These are phyloP conservation scores for Ceyx erithaca DNA, from an alignment of 2,797 vertebrate species.

Conservation along the genomic window DNA sequence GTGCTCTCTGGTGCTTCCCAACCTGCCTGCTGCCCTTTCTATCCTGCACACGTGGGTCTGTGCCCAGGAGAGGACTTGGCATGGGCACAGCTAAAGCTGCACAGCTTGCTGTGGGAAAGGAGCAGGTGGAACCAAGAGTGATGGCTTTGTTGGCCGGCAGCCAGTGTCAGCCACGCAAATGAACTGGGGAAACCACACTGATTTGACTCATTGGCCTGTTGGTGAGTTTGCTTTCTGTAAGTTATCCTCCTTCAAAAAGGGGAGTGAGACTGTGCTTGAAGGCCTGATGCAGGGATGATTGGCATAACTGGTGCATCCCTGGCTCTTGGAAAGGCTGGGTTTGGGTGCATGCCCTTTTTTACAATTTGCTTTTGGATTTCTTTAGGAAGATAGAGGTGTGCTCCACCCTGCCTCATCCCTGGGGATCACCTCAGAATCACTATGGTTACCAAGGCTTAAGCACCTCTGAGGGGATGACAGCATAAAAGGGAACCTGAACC, in stretches of 20 bases:
- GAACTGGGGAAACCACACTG: background rate
- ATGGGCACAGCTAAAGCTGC: background rate
- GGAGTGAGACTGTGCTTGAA: background rate
- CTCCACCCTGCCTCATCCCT: background rate
- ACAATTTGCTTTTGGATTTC: background rate
- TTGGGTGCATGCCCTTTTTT: background rate
- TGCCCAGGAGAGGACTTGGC: background rate
- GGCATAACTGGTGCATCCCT: background rate
- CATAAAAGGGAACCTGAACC: background rate
- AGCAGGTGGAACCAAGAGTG: background rate
- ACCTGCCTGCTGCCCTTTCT: background rate
- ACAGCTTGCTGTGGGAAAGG: background rate
- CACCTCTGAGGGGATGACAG: background rate
- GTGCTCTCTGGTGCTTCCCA: background rate
- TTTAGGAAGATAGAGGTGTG: background rate
- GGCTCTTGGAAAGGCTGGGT: background rate
- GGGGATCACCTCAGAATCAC: background rate
- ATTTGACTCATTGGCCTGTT: background rate
- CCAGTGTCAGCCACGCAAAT: accelerated
- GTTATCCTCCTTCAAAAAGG: background rate
- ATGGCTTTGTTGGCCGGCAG: accelerated
- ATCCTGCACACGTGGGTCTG: background rate
- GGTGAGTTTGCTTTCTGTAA: background rate
- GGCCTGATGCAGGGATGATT: background rate
- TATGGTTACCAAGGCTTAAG: background rate